Base-by-base conservation (phyloP, 2,888 invertebrate genomes). In the Selenia dentaria region DNA sequence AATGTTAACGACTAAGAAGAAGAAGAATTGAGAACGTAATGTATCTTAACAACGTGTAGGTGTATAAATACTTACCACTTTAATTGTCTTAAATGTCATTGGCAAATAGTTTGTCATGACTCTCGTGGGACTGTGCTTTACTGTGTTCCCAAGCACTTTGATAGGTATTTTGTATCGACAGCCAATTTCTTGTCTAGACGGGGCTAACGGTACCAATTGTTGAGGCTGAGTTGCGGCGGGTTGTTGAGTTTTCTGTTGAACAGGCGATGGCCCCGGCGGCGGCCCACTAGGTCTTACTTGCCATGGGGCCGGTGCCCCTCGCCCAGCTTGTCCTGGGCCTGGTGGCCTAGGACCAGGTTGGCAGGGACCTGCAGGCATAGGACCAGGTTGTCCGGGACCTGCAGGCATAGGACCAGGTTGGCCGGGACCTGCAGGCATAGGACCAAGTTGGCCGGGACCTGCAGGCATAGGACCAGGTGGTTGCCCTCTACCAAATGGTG, bases 71-170 rank as follows among this genome's bases (percentile, higher is more conserved):
- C 88, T 85, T 70, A 88, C 88, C 32, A 85, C 72, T 66, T 77
- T 74, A 2, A 79, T 54, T 28, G 92, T 83, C 47, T 88, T 80
- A 37, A 94, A 48, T 2, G 70, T 65, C 54, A 96, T 81, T 11
- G 85, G 75, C 35, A 96, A 75, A 74, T 95, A 95, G 65, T 96
- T 96, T 0, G 93, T 92, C 20, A 92, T 72, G 0, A 95, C 83
- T 18, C 36, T 67, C 0, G 93, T 48, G 0, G 6, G 9, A 26
- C 44, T 60, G 1, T 57, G 34, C 0, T 51, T 55, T 2, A 80
- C 74, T 1, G 24, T 80, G 2, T 35, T 55, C 3, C 78, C 74
- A 0, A 93, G 92, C n/a, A 78, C 69, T 51, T 79, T 87, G 0
- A 44, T 43, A 0, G 88, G 87, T 57, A 86, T 78, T 45, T 61